phyloP scores from a whole-genome alignment of 2,797 vertebrate genomes.

The Lepilemur ruficaudatus region DNA sequence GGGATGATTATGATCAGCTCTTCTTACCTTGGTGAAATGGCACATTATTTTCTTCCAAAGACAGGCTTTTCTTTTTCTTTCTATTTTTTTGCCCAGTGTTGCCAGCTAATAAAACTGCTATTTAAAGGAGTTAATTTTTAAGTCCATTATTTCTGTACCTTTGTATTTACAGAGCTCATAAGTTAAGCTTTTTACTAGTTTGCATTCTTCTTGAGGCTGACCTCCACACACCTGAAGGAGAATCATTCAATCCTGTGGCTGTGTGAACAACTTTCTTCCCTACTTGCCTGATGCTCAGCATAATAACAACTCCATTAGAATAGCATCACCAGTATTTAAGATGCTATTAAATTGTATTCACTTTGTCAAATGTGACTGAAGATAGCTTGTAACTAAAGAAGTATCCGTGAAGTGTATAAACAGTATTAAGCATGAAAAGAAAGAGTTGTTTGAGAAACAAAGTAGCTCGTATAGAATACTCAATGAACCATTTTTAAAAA shows the following conservation, averaged over 20 bases:
- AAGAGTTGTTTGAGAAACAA: slow-evolving; percentile 4
- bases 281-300: neutral
- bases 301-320: slow-evolving; percentile 39
- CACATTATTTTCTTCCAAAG: slow-evolving; percentile 58
- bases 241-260: neutral
- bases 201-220: slow-evolving; percentile 21
- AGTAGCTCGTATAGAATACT: neutral
- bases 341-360: slow-evolving; percentile 37
- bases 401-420: neutral
- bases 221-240: slow-evolving; percentile 30
- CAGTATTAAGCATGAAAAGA: slow-evolving; percentile 26
- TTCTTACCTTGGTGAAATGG: slow-evolving; percentile 28
- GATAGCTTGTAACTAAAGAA: slow-evolving; percentile 41
- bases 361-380: slow-evolving; percentile 34
- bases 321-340: slow-evolving; percentile 19
- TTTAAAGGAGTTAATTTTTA: slow-evolving; percentile 49
- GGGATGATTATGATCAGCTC: slow-evolving; percentile 37
- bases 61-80: slow-evolving; percentile 60
- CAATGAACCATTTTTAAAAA: neutral
- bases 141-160: slow-evolving; percentile 59
- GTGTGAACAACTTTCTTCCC: neutral
- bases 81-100: slow-evolving; percentile 52
- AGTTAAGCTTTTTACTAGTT: slow-evolving; percentile 51
- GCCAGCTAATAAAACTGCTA: slow-evolving; percentile 57
- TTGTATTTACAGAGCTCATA: slow-evolving; percentile 65